Evolutionary conservation across 2,797 vertebrate species (phyloP).

Genomic region (Heterohyrax brucei): DNA sequence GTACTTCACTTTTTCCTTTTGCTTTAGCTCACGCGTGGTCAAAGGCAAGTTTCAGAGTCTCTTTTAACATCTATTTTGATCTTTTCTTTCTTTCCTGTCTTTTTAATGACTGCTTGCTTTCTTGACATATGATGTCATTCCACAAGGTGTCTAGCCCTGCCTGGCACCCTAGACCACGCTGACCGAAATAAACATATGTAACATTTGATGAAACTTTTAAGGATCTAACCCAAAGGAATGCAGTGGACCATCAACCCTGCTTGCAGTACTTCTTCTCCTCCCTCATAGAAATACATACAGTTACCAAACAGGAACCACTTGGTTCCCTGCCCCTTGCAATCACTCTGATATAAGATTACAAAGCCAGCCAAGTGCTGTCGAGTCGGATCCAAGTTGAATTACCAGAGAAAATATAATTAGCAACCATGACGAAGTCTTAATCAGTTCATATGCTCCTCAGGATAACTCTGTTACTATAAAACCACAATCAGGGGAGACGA

Average conservation of each 20-base stretch:
- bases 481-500: neutral
- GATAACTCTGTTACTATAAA: neutral
- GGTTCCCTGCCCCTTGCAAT: neutral
- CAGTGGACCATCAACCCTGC: accelerated
- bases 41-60: no score
- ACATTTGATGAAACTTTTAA: neutral
- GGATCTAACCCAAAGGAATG: neutral
- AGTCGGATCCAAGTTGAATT: neutral
- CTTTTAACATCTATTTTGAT: no score
- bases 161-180: neutral
- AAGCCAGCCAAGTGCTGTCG: neutral
- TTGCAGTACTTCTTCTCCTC: neutral
- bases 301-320: neutral
- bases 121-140: no score
- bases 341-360: neutral
- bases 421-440: neutral
- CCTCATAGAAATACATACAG: neutral
- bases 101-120: no score
- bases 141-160: neutral
- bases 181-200: neutral
- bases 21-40: no score
- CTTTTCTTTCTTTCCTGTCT: no score
- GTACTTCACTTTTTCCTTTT: no score
- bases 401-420: neutral
- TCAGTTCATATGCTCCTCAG: neutral